Evolutionary conservation across 2,797 vertebrate genomes (phyloP), one percentile per base, ranked within the genome.

Genomic region (Cirrhinus mrigala): DNA sequence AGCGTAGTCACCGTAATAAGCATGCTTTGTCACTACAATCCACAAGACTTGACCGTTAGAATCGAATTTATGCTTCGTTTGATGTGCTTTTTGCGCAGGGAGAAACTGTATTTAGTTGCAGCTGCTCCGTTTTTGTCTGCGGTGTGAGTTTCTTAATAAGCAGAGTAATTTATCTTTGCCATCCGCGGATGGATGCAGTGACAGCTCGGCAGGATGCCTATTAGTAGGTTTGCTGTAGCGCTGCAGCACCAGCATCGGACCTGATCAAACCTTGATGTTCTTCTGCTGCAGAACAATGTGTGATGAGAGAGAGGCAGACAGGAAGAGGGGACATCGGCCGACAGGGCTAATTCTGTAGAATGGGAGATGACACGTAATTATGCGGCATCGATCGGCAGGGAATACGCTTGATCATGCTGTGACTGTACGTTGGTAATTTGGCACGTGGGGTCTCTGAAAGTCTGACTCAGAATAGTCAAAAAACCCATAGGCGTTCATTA

Each of bases 331-430:
- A 75, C 48, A 52, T 37, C 52, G 80, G 80, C 66, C 22, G 66
- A 75, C 37, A 3, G 40, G 81, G 69, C 82, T 86, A 81, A 84
- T 86, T 86, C 56, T 81, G 62, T 24, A 86, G 76, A 75, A 73
- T 68, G 33, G 24, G 71, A 82, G 58, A 66, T 74, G 81, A 83
- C 66, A 40, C 62, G 24, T 78, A 80, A 88, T 84, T 88, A 83
- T 83, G 84, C 46, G 15, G 40, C 87, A 88, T 83, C 62, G 87
- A 88, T 86, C 77, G 52, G 52, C 33, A n/a, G 60, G 70, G 81
- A 76, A 79, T 60, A 40, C 16, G 22, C 75, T 80, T 64, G 40
- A 77, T 84, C 70, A 88, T 18, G 75, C 27, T 60, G 33, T 22
- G 79, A 82, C 66, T 81, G 75, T 87, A 74, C 75, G 24, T 82